These are phyloP conservation scores for Neotoma lepida DNA, from an alignment of 2,113 vertebrate species.

Conservation along the genomic window DNA sequence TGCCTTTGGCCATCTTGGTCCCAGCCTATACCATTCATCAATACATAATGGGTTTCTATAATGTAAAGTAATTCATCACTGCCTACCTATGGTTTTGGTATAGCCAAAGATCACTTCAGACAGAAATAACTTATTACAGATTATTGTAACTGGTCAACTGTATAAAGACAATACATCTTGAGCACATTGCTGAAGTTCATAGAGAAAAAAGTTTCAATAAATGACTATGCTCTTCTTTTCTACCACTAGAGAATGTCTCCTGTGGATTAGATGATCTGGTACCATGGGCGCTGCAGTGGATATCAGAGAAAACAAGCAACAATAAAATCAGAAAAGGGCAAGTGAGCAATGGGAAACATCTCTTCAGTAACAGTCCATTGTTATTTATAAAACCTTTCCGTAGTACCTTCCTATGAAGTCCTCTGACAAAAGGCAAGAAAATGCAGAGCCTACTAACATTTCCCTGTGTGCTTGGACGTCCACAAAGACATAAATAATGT, in stretches of 20 bases:
- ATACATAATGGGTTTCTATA: neutral
- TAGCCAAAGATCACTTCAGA: neutral
- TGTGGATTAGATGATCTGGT: neutral
- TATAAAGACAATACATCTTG: neutral
- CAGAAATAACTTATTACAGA: neutral
- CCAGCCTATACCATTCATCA: neutral
- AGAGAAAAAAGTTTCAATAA: slow-evolving; percentile 30
- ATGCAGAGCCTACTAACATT: neutral
- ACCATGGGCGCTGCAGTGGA: neutral
- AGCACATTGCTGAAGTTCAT: neutral
- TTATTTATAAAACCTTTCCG: neutral
- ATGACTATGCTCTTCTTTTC: neutral
- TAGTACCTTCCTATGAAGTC: neutral
- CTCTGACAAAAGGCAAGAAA: neutral
- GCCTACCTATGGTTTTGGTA: neutral
- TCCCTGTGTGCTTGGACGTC: neutral
- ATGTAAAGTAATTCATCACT: neutral
- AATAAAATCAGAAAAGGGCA: neutral
- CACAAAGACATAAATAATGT: neutral
- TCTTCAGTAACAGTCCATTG: neutral
- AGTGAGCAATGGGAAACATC: neutral
- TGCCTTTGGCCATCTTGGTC: neutral
- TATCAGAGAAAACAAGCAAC: slow-evolving; percentile 24
- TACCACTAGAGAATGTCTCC: neutral
- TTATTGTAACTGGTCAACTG: slow-evolving; percentile 5